phyloP scores from a whole-genome alignment of 2,113 vertebrate species.

The Peromyscus leucopus region DNA sequence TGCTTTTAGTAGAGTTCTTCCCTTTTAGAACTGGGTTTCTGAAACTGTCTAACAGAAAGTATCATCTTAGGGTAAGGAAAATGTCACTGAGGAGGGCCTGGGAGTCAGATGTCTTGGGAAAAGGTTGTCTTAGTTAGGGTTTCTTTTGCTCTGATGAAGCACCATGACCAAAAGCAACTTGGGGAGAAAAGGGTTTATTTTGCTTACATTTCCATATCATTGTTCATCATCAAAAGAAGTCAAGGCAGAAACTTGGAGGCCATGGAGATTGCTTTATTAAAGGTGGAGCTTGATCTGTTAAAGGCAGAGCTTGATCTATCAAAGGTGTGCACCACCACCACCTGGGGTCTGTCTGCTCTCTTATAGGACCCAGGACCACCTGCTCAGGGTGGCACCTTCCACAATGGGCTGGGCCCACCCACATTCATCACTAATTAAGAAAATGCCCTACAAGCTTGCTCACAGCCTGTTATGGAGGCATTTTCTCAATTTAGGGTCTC shows the following conservation, averaged over 20 bases:
- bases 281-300: neutral
- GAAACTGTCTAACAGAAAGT: conserved; percentile 20
- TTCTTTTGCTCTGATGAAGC: neutral
- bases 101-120: neutral
- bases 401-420: neutral
- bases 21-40: conserved; percentile 31
- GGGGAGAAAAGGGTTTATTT: neutral
- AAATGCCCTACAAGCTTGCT: neutral
- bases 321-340: neutral
- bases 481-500: neutral
- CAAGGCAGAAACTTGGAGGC: neutral
- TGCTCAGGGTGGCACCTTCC: neutral
- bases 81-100: neutral
- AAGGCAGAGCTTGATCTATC: neutral
- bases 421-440: neutral
- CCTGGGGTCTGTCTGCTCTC: neutral
- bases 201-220: neutral
- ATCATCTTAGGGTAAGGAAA: neutral
- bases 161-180: neutral
- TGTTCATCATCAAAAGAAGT: neutral
- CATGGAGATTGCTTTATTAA: neutral
- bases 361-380: neutral
- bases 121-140: neutral
- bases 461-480: neutral
- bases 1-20: neutral